A percentile compares a stretch with the other conserved stretches of the same genome.
Evolutionary conservation across 1,140 invertebrate species (phyloP).

Genomic region (Saxidomus purpurata): DNA sequence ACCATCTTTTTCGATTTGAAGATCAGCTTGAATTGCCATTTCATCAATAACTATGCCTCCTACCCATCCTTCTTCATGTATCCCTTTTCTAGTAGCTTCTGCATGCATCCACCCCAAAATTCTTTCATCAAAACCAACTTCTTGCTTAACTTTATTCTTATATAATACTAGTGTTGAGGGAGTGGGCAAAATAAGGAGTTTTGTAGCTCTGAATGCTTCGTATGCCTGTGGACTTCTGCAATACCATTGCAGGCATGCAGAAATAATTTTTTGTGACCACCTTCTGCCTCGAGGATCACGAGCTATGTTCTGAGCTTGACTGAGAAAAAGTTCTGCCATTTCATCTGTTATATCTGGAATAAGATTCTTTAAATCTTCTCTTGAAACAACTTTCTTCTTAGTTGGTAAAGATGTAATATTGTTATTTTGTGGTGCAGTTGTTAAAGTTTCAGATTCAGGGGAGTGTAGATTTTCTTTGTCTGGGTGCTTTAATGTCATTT

Average conservation of each 20-base stretch:
- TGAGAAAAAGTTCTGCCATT: conserved; percentile 22
- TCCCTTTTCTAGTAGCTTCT: conserved; percentile 46
- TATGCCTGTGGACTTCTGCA: conserved; percentile 59
- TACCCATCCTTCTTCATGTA: conserved; percentile 48
- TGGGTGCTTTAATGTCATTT: conserved; percentile 2
- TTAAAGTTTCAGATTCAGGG: neutral
- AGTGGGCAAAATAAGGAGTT: conserved; percentile 52
- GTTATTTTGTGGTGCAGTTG: neutral
- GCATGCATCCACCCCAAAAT: conserved; percentile 63
- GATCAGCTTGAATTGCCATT: conserved; percentile 58
- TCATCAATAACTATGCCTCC: conserved; percentile 69
- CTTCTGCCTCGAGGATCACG: conserved; percentile 46
- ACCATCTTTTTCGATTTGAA: conserved; percentile 13
- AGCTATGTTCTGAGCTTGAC: conserved; percentile 40
- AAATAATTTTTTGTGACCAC: conserved; percentile 59
- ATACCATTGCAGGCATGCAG: conserved; percentile 56
- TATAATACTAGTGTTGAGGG: conserved; percentile 49
- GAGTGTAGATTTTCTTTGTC: neutral
- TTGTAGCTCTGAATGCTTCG: conserved; percentile 29
- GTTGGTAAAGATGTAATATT: neutral
- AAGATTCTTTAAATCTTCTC: neutral
- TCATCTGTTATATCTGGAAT: conserved; percentile 13
- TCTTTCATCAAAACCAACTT: conserved; percentile 62
- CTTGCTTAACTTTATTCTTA: conserved; percentile 67
- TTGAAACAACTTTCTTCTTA: neutral